phyloP scores from a whole-genome alignment of 2,113 vertebrate genomes.

The Danionella cerebrum region DNA sequence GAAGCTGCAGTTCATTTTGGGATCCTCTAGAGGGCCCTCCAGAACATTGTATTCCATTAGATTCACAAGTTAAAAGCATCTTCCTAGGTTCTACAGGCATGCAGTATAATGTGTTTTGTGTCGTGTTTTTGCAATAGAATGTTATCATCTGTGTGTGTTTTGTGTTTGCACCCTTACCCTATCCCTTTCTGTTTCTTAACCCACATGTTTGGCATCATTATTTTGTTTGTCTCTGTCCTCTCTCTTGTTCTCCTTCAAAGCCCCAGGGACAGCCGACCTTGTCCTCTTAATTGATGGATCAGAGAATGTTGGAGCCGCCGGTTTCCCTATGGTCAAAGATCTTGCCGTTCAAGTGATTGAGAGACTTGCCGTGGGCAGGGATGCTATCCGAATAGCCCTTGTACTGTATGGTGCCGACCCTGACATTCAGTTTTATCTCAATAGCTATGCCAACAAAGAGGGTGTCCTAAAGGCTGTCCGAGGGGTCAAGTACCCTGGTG shows the following conservation, averaged over 20 bases:
- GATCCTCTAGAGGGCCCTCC: background rate
- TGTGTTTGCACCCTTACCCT: constrained; percentile 66
- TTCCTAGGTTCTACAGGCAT: constrained; percentile 84
- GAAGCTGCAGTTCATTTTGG: background rate
- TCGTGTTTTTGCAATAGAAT: constrained; percentile 54
- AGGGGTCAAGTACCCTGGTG: constrained; percentile 71
- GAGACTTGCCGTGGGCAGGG: constrained; percentile 77
- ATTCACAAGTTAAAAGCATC: background rate
- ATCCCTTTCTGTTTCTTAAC: constrained; percentile 74
- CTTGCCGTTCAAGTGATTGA: constrained; percentile 91
- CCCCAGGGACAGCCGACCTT: constrained; percentile 93
- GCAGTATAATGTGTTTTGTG: constrained; percentile 77
- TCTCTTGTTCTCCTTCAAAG: constrained; percentile 70
- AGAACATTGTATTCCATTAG: no score
- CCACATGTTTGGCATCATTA: constrained; percentile 86
- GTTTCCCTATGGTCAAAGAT: constrained; percentile 83
- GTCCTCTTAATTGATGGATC: constrained; percentile 99
- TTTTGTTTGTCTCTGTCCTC: constrained; percentile 63
- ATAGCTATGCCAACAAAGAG: constrained; percentile 75
- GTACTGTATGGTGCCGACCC: constrained; percentile 78
- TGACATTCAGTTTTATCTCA: constrained; percentile 80
- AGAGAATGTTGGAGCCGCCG: constrained; percentile 85
- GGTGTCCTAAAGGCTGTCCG: constrained; percentile 78
- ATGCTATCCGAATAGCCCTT: constrained; percentile 83
- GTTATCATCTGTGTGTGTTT: constrained; percentile 75